These are phyloP conservation scores for Clanis bilineata DNA, from an alignment of 2,888 invertebrate species.

Conservation along the genomic window DNA sequence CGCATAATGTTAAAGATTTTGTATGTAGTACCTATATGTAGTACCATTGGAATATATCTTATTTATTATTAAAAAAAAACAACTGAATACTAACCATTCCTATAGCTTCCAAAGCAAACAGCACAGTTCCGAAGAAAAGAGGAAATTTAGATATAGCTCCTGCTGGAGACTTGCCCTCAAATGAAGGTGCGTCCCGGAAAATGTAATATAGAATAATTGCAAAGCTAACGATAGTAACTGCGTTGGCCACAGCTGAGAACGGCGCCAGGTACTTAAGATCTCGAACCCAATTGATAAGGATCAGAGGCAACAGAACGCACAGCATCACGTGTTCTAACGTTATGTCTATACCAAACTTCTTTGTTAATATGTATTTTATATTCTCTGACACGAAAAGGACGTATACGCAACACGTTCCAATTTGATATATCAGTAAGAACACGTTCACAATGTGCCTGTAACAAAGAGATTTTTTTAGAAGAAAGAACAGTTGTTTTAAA, in stretches of 20 bases:
- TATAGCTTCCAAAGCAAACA: constrained; percentile 98
- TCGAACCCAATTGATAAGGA: constrained; percentile 86
- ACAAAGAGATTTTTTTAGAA: constrained; percentile 22
- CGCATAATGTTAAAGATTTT: too few relatives aligned
- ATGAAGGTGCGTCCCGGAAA: constrained; percentile 86
- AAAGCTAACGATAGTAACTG: constrained; percentile 89
- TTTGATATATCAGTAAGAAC: constrained; percentile 93
- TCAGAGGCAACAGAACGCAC: constrained; percentile 85
- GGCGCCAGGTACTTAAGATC: constrained; percentile 91
- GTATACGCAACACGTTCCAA: constrained; percentile 98
- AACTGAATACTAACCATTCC: constrained; percentile 86
- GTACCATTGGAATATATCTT: too few relatives aligned
- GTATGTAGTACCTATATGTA: too few relatives aligned
- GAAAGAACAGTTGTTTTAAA: not conserved
- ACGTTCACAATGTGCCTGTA: constrained; percentile 87
- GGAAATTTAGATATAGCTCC: constrained; percentile 89
- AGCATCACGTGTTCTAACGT: constrained; percentile 84
- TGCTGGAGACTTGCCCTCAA: constrained; percentile 84
- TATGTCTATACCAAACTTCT: constrained; percentile 71
- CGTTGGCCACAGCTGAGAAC: constrained; percentile 91
- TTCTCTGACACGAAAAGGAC: constrained; percentile 96
- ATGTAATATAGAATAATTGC: constrained; percentile 89
- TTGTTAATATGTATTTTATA: constrained; percentile 85
- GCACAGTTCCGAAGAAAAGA: constrained; percentile 96
- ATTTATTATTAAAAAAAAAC: not conserved